Evolutionary conservation across 2,113 vertebrate genomes (phyloP).

Genomic region (Anhinga rufa): DNA sequence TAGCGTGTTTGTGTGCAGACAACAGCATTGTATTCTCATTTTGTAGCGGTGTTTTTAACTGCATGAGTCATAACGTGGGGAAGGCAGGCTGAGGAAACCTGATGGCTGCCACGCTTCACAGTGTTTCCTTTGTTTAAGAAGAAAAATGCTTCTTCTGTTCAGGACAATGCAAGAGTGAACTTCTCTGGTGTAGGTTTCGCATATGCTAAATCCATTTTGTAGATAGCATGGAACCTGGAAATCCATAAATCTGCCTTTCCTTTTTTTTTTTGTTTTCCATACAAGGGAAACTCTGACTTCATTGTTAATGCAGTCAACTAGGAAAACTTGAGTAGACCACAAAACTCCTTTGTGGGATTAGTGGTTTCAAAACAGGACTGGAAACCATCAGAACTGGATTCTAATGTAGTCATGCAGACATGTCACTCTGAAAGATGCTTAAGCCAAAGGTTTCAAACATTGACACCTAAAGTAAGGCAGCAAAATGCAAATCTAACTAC

Average conservation of each 20-base stretch:
- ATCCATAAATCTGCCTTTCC: not conserved
- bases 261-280: not conserved
- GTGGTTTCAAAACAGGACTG: not conserved
- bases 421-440: not conserved
- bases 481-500: not conserved
- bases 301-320: not conserved
- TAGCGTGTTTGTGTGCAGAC: not conserved
- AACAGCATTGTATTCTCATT: not conserved
- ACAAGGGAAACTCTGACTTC: constrained; percentile 43
- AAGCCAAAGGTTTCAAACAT: not conserved
- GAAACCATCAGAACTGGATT: constrained; percentile 4
- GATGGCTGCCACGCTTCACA: not conserved
- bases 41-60: not conserved
- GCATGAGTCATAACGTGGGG: not conserved
- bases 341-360: not conserved
- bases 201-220: not conserved
- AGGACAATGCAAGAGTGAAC: not conserved
- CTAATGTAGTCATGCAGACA: not conserved
- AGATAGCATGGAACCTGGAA: not conserved
- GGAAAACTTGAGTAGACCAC: constrained; percentile 21
- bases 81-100: constrained; percentile 10
- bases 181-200: not conserved
- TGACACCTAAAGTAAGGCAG: not conserved
- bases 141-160: not conserved
- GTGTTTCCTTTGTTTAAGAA: not conserved